A percentile compares a stretch with the other conserved stretches of the same genome.
phyloP scores from a whole-genome alignment of 2,888 invertebrate species.

The Dascillus cervinus region DNA sequence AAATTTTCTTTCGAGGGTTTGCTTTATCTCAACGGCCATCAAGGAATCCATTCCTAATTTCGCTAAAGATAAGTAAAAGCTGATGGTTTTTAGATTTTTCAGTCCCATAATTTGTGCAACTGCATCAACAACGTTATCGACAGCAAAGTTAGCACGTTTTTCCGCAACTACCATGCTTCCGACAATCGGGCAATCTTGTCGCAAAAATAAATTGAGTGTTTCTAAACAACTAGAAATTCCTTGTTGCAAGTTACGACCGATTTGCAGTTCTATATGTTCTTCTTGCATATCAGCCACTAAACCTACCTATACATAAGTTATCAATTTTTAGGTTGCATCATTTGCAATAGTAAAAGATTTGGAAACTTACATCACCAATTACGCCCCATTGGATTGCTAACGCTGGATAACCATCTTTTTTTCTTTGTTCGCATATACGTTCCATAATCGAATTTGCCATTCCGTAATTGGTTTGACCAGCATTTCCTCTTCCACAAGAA shows the following conservation, averaged over 20 bases:
- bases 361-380: constrained; percentile 38
- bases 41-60: constrained; percentile 96
- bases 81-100: constrained; percentile 62
- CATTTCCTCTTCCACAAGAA: constrained; percentile 85
- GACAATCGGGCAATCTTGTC: constrained; percentile 50
- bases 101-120: constrained; percentile 52
- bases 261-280: no score
- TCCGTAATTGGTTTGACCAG: constrained; percentile 87
- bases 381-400: constrained; percentile 80
- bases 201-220: constrained; percentile 59
- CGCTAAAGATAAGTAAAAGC: constrained; percentile 65
- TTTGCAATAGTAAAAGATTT: background rate
- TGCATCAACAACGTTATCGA: constrained; percentile 63
- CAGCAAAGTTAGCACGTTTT: constrained; percentile 42
- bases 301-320: constrained; percentile 47
- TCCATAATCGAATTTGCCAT: constrained; percentile 89
- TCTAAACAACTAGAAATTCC: constrained; percentile 56
- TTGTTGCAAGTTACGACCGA: constrained; percentile 59
- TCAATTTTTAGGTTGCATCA: background rate
- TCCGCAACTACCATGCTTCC: constrained; percentile 84
- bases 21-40: constrained; percentile 95
- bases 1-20: constrained; percentile 81
- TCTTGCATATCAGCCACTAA: constrained; percentile 51
- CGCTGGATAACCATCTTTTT: constrained; percentile 62
- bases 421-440: constrained; percentile 70